phyloP scores from a whole-genome alignment of 92 coral and sea anemone species.

The Pocillopora grandis region DNA sequence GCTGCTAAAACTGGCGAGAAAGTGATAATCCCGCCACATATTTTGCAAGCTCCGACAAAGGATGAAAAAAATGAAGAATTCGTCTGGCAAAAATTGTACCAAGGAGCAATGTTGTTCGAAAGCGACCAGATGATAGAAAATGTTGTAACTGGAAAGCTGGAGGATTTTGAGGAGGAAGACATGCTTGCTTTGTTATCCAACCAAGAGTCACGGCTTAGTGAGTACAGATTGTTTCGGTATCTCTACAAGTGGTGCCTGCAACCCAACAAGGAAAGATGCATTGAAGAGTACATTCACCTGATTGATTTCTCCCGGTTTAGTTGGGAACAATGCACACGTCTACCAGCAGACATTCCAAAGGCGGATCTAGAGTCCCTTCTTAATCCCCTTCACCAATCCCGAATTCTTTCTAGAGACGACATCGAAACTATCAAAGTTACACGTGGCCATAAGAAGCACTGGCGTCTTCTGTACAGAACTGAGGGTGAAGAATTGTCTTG shows the following conservation, averaged over 20 bases:
- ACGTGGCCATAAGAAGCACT: slow-evolving; percentile 40
- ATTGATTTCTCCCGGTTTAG: slow-evolving; percentile 75
- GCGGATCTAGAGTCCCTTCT: slow-evolving; percentile 46
- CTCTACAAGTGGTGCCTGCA: slow-evolving; percentile 78
- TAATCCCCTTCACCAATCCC: slow-evolving; percentile 71
- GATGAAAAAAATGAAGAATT: slow-evolving; percentile 37
- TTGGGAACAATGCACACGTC: slow-evolving; percentile 46
- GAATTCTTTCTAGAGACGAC: slow-evolving; percentile 61
- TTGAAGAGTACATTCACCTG: slow-evolving; percentile 34
- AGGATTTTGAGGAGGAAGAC: slow-evolving; percentile 52
- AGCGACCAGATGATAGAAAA: slow-evolving; percentile 36
- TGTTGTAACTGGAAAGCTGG: slow-evolving; percentile 34
- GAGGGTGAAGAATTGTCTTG: slow-evolving; percentile 66
- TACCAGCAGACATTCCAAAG: slow-evolving; percentile 51
- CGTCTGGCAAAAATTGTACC: slow-evolving; percentile 78
- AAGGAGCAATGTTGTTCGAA: slow-evolving; percentile 63
- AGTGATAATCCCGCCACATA: neutral
- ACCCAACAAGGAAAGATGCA: slow-evolving; percentile 32
- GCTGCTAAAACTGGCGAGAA: slow-evolving; percentile 90
- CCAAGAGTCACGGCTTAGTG: slow-evolving; percentile 61
- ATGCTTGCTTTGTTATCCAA: slow-evolving; percentile 49
- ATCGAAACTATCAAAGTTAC: slow-evolving; percentile 34
- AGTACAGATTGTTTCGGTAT: slow-evolving; percentile 70
- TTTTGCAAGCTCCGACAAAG: slow-evolving; percentile 27
- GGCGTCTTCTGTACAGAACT: slow-evolving; percentile 58